phyloP scores from a whole-genome alignment of 1,140 invertebrate species.

The Babylonia areolata region DNA sequence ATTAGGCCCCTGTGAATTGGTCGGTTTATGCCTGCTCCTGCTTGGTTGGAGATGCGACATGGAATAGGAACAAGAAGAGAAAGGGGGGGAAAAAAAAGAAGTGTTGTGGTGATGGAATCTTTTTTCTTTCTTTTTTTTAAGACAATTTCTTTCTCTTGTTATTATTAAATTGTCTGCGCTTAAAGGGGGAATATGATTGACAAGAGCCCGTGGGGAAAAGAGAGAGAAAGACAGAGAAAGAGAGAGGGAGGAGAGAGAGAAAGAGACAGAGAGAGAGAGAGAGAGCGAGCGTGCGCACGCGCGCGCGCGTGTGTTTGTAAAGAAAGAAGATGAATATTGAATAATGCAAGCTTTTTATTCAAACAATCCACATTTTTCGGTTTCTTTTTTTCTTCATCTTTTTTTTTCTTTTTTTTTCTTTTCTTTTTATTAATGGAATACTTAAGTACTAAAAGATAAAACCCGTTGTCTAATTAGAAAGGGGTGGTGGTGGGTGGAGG shows the following conservation, averaged over 20 bases:
- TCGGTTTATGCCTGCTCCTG: not conserved
- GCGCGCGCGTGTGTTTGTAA: too few relatives aligned
- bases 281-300: too few relatives aligned
- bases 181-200: too few relatives aligned
- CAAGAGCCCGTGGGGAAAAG: not conserved
- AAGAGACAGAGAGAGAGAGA: not conserved
- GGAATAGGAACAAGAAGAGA: not conserved
- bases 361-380: too few relatives aligned
- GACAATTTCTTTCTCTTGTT: too few relatives aligned
- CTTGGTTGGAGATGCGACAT: not conserved
- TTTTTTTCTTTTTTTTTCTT: not conserved
- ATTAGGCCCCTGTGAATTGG: slow-evolving; percentile 28
- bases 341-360: too few relatives aligned
- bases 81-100: not conserved
- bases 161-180: too few relatives aligned
- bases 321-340: too few relatives aligned
- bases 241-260: not conserved
- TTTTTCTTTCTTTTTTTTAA: too few relatives aligned
- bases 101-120: not conserved
- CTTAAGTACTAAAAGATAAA: not conserved
- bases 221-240: not conserved
- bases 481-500: too few relatives aligned
- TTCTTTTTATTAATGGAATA: not conserved
- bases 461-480: not conserved
- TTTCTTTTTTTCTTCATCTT: too few relatives aligned